Conservation (phyloP, 2,797 vertebrate genomes). For the Siniperca obscura region DNA sequence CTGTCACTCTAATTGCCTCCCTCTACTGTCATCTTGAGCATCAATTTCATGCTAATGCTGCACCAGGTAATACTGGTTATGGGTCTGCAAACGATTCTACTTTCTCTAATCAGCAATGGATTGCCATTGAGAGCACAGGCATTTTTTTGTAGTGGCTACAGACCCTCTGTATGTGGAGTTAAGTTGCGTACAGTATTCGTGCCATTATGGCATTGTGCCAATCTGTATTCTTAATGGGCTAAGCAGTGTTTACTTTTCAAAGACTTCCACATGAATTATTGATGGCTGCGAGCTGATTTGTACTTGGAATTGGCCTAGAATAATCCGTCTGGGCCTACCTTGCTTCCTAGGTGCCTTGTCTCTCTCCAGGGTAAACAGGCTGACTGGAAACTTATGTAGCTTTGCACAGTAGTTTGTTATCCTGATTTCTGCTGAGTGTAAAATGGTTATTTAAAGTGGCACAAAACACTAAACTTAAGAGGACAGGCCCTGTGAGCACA, state of each 20-base stretch:
- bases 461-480: conserved; percentile 20
- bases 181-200: conserved; percentile 50
- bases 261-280: conserved; percentile 82
- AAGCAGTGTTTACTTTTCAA: conserved; percentile 81
- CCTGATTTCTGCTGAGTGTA: conserved; percentile 53
- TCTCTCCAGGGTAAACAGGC: conserved; percentile 66
- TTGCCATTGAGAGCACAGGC: conserved; percentile 62
- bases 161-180: conserved; percentile 50
- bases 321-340: conserved; percentile 70
- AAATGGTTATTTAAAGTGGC: conserved; percentile 51
- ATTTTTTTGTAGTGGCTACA: conserved; percentile 39
- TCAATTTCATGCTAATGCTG: conserved; percentile 68
- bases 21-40: conserved; percentile 71
- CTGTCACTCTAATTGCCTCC: conserved; percentile 80
- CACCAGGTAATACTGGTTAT: conserved; percentile 62
- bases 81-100: conserved; percentile 45
- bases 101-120: conserved; percentile 73
- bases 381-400: conserved; percentile 57
- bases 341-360: conserved; percentile 52
- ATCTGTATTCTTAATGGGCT: conserved; percentile 77
- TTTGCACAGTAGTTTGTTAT: conserved; percentile 64
- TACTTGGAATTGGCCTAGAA: conserved; percentile 73
- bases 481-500: conserved; percentile 5
- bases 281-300: conserved; percentile 75
- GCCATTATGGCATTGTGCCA: conserved; percentile 61